Percentiles rank a stretch among this genome's conserved stretches.
Conservation (phyloP, 1,140 invertebrate species). For the Drosophila murphyi region DNA sequence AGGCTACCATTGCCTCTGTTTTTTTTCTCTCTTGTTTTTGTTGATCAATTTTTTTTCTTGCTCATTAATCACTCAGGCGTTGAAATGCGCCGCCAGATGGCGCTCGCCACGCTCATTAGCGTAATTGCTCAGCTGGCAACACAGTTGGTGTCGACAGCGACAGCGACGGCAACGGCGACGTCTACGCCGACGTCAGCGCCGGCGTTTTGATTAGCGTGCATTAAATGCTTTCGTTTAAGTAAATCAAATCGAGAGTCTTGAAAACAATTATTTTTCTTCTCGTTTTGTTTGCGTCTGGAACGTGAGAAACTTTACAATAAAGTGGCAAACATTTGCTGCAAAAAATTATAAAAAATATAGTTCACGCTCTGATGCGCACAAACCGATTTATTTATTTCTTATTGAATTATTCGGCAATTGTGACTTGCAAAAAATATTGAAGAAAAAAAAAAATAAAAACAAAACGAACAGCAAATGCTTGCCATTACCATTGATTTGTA, state of each 20-base stretch:
- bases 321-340: slow-evolving; percentile 46
- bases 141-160: slow-evolving; percentile 44
- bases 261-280: slow-evolving; percentile 31
- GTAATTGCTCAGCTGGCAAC: slow-evolving; percentile 66
- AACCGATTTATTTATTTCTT: slow-evolving; percentile 79
- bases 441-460: slow-evolving; percentile 3
- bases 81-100: slow-evolving; percentile 77
- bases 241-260: slow-evolving; percentile 73
- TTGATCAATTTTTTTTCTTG: slow-evolving; percentile 69
- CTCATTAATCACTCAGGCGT: slow-evolving; percentile 81
- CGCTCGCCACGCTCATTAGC: slow-evolving; percentile 76
- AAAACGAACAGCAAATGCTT: slow-evolving; percentile 10
- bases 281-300: slow-evolving; percentile 48
- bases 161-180: slow-evolving; percentile 2
- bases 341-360: slow-evolving; percentile 33
- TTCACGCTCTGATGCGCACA: slow-evolving; percentile 78
- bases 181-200: slow-evolving; percentile 2
- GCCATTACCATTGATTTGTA: slow-evolving; percentile 41
- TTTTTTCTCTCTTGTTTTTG: slow-evolving; percentile 39
- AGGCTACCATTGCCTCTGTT: slow-evolving; percentile 19
- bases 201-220: slow-evolving; percentile 76
- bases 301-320: slow-evolving; percentile 77
- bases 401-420: slow-evolving; percentile 78
- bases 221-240: slow-evolving; percentile 81
- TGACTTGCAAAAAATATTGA: slow-evolving; percentile 68